Base-by-base conservation (phyloP, 1,140 invertebrate species). In the Megalonaias nervosa region DNA sequence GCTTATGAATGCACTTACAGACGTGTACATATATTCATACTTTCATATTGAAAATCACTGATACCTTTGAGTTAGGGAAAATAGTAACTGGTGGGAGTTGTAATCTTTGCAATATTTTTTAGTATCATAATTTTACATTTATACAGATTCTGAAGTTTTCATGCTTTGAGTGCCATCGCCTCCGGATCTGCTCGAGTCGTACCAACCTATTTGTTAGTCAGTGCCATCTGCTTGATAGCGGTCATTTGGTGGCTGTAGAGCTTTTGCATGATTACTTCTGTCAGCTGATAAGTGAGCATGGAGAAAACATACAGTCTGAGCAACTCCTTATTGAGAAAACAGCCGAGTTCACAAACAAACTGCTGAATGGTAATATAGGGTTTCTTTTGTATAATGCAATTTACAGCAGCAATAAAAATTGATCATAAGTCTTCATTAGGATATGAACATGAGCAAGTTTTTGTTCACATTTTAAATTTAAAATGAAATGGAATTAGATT, bases 141-240 rank as follows among this genome's bases (percentile, higher is more conserved):
- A 85, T 89, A 62, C 84, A 94, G 93, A 91, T 88, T 88, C 91
- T 90, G 86, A 93, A 81, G 94, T 95, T 86, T 82, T 93, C 76
- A 84, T 93, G 93, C 83, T 89, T 92, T 64, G 82, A 88, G 23
- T 93, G 93, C 81, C 89, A 93, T 76, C 81, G 86, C 21, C 82
- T 93, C 58, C 77, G 78, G 64, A 84, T 87, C 55, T 82, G 81
- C 11, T 79, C 71, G 38, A 73, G 83, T 21, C 74, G 79, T 23
- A 75, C 72, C 19, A 69, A 86, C 23, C 71, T 96, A 23, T 90
- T 97, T 0, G 91, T 93, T 66, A 91, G 94, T 48, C 96, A 98
- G 88, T 88, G 98, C 19, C 92, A 93, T 67, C 92, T 97, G 14
- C 87, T 98, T 4, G 92, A 96, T 81, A 91, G 93, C 67, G 97